Evolutionary conservation across 2,888 invertebrate genomes (phyloP).

Genomic region (Euspilapteryx auroguttella): DNA sequence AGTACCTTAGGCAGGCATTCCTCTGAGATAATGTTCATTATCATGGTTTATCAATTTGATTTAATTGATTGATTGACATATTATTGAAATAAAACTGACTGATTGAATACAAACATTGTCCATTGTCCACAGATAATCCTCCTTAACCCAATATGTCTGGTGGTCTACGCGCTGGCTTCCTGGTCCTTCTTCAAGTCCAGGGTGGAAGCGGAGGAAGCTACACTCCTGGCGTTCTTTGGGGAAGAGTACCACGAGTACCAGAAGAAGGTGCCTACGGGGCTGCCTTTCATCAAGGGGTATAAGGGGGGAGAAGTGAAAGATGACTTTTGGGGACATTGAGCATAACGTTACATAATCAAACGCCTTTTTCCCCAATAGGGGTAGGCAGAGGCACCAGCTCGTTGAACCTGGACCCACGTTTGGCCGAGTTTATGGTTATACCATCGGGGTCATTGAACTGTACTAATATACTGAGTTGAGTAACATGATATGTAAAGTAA

Average conservation of each 20-base stretch:
- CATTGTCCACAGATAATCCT: slow-evolving; percentile 85
- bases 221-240: slow-evolving; percentile 90
- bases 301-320: no score
- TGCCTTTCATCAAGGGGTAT: slow-evolving; percentile 87
- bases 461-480: no score
- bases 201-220: slow-evolving; percentile 86
- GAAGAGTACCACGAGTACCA: slow-evolving; percentile 87
- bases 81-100: no score
- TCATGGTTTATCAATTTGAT: no score
- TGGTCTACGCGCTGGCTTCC: slow-evolving; percentile 79
- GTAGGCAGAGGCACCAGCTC: not conserved
- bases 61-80: no score
- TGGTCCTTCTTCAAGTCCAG: slow-evolving; percentile 93
- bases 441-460: no score
- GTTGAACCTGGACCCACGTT: not conserved
- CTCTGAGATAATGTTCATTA: no score
- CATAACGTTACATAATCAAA: no score
- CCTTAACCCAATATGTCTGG: slow-evolving; percentile 84
- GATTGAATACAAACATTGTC: no score
- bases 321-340: no score
- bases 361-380: not conserved
- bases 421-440: not conserved
- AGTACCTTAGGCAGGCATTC: no score
- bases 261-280: slow-evolving; percentile 76
- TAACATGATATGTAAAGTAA: no score